Conservation (phyloP, 2,888 invertebrate species). For the Cephonodes hylas region DNA sequence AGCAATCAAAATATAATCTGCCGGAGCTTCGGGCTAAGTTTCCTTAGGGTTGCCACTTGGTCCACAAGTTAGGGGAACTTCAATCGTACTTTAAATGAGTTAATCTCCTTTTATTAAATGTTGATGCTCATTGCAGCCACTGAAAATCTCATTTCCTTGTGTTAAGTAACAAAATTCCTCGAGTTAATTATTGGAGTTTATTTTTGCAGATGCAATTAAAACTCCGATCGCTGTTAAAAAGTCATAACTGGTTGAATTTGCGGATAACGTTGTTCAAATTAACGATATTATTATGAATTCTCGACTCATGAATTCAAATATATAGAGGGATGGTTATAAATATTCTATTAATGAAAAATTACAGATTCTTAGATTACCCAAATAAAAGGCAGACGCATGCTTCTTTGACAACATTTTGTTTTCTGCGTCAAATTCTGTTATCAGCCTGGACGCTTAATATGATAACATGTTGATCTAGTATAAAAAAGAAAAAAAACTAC, state of each 20-base stretch:
- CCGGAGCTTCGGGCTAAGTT: conserved; percentile 32
- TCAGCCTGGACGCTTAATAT: no score
- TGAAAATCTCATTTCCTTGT: conserved; percentile 53
- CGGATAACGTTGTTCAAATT: neutral
- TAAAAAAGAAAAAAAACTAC: no score
- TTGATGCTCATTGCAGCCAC: conserved; percentile 61
- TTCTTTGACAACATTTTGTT: no score
- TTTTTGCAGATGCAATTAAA: conserved; percentile 7
- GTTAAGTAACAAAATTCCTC: conserved; percentile 45
- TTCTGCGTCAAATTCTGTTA: no score
- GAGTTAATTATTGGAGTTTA: conserved; percentile 22
- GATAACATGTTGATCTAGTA: no score
- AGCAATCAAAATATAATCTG: conserved; percentile 48
- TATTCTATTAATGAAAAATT: no score
- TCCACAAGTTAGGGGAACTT: conserved; percentile 52
- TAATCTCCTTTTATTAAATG: conserved; percentile 76
- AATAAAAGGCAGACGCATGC: no score
- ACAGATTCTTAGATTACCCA: no score
- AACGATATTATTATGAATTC: neutral
- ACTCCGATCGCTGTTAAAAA: conserved; percentile 1
- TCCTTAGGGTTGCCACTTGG: conserved; percentile 40
- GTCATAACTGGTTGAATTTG: neutral
- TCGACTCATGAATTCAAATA: no score
- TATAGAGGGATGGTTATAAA: no score
- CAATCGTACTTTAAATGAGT: conserved; percentile 76